Base-by-base conservation (phyloP, 2,113 vertebrate genomes). In the Pleuronectes platessa region DNA sequence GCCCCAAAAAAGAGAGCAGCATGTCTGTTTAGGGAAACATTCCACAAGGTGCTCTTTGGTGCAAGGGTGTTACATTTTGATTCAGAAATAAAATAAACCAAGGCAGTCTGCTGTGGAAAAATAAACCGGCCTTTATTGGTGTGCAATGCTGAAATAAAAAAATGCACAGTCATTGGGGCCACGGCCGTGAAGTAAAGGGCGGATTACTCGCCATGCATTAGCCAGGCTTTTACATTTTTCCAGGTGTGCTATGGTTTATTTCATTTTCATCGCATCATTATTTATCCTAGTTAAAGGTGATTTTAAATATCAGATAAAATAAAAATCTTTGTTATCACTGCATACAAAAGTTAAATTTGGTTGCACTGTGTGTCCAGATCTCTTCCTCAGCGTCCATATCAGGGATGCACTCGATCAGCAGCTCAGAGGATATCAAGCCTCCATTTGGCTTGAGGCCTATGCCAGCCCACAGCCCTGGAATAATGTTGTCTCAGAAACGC, bases 371-470 rank as follows among this genome's bases (percentile, higher is more conserved):
- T 65, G 12, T 71, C 20, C 90, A 97, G 96, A 95, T 97, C 70
- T 96, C 96, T 58, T 96, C 96, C 79, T 96, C 97, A 40, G 95
- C 95, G 68, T 95, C 95, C 66, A 90, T 95, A 74, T 95, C 95
- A 76, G 96, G 95, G 83, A 95, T 96, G 90, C 96, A 96, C 75
- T 92, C 96, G 51, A 95, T 96, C 69, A 96, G 95, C 93, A 95
- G 94, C 89, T 96, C 96, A 37, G 96, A 98, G 64, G 97, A 98
- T 82, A 94, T 97, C 78, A 97, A 98, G 86, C 95, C 96, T 40
- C 95, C 96, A 0, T 93, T 96, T 92, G 96, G 95, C 70, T 86
- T 96, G 83, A 94, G 95, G 81, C 94, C 95, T 45, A 89, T 96
- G 86, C 91, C 94, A 53, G 89, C 95, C 71, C 96, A 96, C 91